Evolutionary conservation across 2,888 invertebrate species (phyloP), one percentile per base, ranked within the genome.

Genomic region (Phengaris alcon): DNA sequence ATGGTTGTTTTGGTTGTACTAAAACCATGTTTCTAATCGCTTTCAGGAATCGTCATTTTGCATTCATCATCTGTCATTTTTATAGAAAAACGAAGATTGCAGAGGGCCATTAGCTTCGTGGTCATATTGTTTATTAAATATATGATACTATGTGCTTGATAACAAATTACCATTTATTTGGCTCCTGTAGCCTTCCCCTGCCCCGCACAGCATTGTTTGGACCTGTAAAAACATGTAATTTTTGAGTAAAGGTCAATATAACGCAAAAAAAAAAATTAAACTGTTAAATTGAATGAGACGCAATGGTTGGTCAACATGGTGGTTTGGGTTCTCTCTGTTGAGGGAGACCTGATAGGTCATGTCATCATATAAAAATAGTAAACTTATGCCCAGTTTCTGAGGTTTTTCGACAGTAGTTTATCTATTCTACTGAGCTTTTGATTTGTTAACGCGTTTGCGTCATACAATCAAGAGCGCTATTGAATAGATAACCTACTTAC

Each of bases 331-430:
- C 90, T 22, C 90, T 91, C 90, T 90, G 90, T 80, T 84, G 90
- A 90, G 90, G 90, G 90, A 90, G 90, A 90, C 91, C 90, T 90
- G 90, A 90, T n/a, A 84, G 88, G 89, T 89, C 87, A 44, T 76
- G 79, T 89, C 88, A 90, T 90, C 90, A 90, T 88, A 13, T 8
- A 48, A 57, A n/a, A 51, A 13, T 6, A 48, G 48, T 48, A 12
- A 69, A n/a, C 4, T 48, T 35, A 48, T 46, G 52, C 9, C 52
- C 52, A 4, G 7, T 35, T 35, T 35, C 35, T 35, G 4, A 35
- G 3, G 35, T 3, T 35, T 35, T 35, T 35, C 2, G 35, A 1
- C 4, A 4, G 35, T 35, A 35, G 35, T 35, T 35, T 35, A 35
- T 35, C 3, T 35, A 35, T 35, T 35, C 4, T 3, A 35, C 35